A percentile compares a stretch with the other conserved stretches of the same genome.
Evolutionary conservation across 2,113 vertebrate species (phyloP).

Genomic region (Atlantisia rogersi): DNA sequence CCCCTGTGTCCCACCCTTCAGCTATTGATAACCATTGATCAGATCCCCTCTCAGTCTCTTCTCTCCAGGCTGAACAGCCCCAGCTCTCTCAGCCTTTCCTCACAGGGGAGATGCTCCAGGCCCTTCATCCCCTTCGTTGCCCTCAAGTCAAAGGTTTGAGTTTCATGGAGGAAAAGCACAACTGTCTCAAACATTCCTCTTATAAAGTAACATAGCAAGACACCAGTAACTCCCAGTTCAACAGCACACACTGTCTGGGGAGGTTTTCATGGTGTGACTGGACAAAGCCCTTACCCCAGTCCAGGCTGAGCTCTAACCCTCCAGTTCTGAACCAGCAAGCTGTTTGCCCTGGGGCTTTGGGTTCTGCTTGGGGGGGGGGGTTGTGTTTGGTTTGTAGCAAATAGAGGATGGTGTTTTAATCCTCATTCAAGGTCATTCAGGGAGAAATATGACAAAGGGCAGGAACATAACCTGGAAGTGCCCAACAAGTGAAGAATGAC

Average conservation of each 20-base stretch:
- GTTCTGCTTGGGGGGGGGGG: background rate
- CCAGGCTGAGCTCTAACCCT: background rate
- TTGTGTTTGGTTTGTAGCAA: background rate
- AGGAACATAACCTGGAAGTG: background rate
- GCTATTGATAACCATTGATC: no score
- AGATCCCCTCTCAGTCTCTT: no score
- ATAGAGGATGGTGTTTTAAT: background rate
- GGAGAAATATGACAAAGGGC: background rate
- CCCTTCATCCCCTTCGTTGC: no score
- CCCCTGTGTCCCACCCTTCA: no score
- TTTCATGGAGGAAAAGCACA: background rate
- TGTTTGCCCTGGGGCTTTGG: background rate
- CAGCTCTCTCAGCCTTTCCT: no score
- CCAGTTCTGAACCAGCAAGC: background rate
- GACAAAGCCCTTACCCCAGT: background rate
- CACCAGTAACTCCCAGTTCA: background rate
- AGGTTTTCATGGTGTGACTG: accelerated
- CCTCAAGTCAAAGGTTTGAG: background rate
- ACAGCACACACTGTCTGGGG: background rate
- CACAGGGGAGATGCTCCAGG: no score
- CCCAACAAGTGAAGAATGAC: accelerated
- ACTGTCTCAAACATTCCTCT: background rate
- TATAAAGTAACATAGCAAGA: background rate
- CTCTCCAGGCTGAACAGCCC: no score
- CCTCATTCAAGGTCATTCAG: background rate